Evolutionary conservation across 2,113 vertebrate genomes (phyloP).

Genomic region (Leptodactylus fuscus): DNA sequence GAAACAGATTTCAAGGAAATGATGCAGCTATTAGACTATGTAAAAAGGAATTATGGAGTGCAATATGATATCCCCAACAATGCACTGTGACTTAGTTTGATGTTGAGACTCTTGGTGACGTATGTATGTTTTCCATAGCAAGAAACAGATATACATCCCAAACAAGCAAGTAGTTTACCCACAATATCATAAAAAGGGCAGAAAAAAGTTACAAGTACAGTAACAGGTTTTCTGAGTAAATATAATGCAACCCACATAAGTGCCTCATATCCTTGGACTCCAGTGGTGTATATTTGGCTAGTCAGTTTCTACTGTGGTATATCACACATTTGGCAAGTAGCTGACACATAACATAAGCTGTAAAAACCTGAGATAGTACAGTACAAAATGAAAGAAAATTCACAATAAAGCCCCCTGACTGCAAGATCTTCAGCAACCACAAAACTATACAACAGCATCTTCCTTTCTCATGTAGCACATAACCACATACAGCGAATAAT

Average conservation of each 20-base stretch:
- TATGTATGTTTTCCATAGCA: too few relatives aligned
- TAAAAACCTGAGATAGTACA: background rate
- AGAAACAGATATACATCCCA: background rate
- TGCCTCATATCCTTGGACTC: background rate
- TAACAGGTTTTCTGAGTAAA: background rate
- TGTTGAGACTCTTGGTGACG: too few relatives aligned
- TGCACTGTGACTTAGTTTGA: too few relatives aligned
- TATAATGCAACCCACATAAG: background rate
- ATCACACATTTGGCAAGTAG: background rate
- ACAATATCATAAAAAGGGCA: too few relatives aligned
- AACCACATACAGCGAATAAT: constrained; percentile 21
- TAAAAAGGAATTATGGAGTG: too few relatives aligned
- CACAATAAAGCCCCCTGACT: background rate
- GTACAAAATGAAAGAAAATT: background rate
- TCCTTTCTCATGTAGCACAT: constrained; percentile 7
- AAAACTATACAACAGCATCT: constrained; percentile 11
- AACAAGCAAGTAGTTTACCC: too few relatives aligned
- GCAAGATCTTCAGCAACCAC: constrained; percentile 15
- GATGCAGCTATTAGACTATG: too few relatives aligned
- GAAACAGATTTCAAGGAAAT: too few relatives aligned
- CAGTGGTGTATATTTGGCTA: background rate
- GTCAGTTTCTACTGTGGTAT: constrained; percentile 9
- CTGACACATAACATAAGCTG: background rate
- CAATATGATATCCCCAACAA: too few relatives aligned
- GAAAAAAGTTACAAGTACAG: background rate